Evolutionary conservation across 2,888 invertebrate species (phyloP), one percentile per base, ranked within the genome.

Genomic region (Sisyra nigra): DNA sequence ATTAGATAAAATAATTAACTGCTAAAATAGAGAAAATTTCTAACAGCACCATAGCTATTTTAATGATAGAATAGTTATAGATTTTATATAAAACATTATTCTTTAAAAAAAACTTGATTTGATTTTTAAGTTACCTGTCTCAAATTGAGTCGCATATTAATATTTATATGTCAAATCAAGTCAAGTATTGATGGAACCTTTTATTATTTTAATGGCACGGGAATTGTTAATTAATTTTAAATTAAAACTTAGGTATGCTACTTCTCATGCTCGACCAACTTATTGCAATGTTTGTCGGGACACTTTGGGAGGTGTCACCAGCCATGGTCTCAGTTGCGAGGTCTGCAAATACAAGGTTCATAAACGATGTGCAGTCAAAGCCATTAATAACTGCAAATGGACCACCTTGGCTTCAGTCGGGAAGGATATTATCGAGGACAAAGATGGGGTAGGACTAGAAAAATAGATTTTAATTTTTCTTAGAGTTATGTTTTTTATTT

Each of bases 291-390:
- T 96, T 34, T 97, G 96, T 62, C 72, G 91, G 46, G 94, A 96
- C 58, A 87, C 91, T 13, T 74, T 96, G 36, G 74, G 75, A 41
- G 93, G 93, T 40, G 91, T 94, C 34, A 92, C 93, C 1, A 92
- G 92, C 49, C 92, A 93, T 61, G 94, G 94, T 32, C 76, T 93
- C 30, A 92, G 92, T 50, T 96, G 96, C 65, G 94, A 94, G 66
- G 85, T 96, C 31, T 96, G 96, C 74, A 96, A 96, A 69, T 88
- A 87, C 65, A 94, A 96, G 62, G 89, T 91, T 47, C 96, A 97
- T 67, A 94, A 94, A 65, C 71, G 88, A 43, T 97, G 96, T 63
- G 92, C 92, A 1, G 76, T 83, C 44, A 86, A 91, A 56, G 91
- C 94, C 43, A 82, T 86, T 55, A 85, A 86, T 52, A 89, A 88